Percentiles rank a stretch among this genome's conserved stretches.
These are phyloP conservation scores for Danionella cerebrum DNA, from an alignment of 2,113 vertebrate genomes.

Conservation along the genomic window DNA sequence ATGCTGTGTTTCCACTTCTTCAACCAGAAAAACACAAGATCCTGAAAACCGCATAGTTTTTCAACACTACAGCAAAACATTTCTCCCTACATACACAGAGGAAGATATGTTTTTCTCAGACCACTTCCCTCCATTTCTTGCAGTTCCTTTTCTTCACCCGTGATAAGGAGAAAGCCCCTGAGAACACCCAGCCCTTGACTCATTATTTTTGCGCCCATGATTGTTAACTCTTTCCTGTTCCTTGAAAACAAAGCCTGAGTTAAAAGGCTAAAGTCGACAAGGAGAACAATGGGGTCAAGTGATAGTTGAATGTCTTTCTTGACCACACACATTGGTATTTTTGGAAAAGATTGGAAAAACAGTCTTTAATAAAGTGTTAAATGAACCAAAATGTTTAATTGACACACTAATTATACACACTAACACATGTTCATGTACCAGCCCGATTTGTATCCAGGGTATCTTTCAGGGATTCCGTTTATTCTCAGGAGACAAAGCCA, in stretches of 20 bases:
- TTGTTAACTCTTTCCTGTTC: conserved; percentile 63
- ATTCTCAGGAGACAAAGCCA: no score
- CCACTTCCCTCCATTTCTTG: conserved; percentile 43
- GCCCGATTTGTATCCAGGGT: no score
- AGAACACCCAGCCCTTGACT: conserved; percentile 45
- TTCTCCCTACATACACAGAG: not conserved
- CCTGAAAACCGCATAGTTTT: not conserved
- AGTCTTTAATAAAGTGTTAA: no score
- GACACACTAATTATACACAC: no score
- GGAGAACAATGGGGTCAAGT: conserved; percentile 21
- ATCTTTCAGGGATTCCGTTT: no score
- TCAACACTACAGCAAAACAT: not conserved
- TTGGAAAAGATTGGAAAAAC: no score
- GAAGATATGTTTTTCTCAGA: conserved; percentile 18
- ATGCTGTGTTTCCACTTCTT: conserved; percentile 43
- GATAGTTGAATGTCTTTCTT: not conserved
- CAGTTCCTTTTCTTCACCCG: conserved; percentile 36
- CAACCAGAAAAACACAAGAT: conserved; percentile 23
- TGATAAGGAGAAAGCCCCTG: conserved; percentile 49
- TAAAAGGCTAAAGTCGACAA: conserved; percentile 17
- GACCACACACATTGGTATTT: not conserved
- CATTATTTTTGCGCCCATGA: conserved; percentile 46
- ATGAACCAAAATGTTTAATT: no score
- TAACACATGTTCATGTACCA: no score
- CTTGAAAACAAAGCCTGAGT: conserved; percentile 37